Evolutionary conservation across 2,113 vertebrate species (phyloP).

Genomic region (Melanotaenia duboulayi): DNA sequence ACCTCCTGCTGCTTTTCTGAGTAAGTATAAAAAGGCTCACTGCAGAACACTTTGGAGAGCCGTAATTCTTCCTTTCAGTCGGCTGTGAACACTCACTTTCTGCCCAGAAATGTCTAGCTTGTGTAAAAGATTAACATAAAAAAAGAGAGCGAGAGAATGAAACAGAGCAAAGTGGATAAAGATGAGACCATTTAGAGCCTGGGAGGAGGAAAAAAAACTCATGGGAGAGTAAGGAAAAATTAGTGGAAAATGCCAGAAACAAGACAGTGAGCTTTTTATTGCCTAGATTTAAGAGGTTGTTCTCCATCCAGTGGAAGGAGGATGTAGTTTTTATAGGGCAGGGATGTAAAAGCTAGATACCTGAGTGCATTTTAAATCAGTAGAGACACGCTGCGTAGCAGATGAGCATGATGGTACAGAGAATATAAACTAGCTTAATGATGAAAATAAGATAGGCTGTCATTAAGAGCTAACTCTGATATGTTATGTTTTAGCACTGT

Average conservation of each 20-base stretch:
- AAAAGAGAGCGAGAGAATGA: background rate
- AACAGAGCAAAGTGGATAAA: background rate
- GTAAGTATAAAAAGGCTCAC: constrained; percentile 63
- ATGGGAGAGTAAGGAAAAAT: constrained; percentile 4
- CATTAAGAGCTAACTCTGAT: background rate
- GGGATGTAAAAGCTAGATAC: constrained; percentile 46
- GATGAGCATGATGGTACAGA: constrained; percentile 29
- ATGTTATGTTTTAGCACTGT: constrained; percentile 1
- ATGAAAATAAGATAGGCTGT: constrained; percentile 6
- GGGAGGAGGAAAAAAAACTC: background rate
- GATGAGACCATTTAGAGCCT: constrained; percentile 9
- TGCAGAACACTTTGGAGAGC: constrained; percentile 58
- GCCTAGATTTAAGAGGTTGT: constrained; percentile 64
- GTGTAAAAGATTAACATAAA: constrained; percentile 21
- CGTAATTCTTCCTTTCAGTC: constrained; percentile 53
- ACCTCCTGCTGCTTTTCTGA: constrained; percentile 58
- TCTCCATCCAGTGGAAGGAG: constrained; percentile 45
- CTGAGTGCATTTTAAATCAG: constrained; percentile 58
- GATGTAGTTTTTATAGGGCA: constrained; percentile 64
- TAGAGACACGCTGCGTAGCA: constrained; percentile 26
- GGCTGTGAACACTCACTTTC: constrained; percentile 18
- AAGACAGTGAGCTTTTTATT: constrained; percentile 49
- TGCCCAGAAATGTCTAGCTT: constrained; percentile 34
- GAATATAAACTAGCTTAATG: constrained; percentile 19
- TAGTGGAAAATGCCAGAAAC: constrained; percentile 22